phyloP scores from a whole-genome alignment of 1,140 invertebrate species.

The Drosophila guanche region DNA sequence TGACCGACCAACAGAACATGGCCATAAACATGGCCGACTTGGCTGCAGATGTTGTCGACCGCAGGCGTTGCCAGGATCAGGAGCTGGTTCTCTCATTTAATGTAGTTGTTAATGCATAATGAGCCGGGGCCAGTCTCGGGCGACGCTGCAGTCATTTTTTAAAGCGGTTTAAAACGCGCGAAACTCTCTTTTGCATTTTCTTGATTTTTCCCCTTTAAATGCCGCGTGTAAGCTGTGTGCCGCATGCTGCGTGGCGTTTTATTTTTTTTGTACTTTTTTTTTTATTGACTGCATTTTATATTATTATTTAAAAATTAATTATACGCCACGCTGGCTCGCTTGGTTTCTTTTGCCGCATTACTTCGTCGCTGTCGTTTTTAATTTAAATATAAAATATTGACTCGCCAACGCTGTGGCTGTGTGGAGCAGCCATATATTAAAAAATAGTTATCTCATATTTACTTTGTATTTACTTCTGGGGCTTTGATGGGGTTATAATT shows the following conservation, averaged over 20 bases:
- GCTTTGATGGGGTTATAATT: slow-evolving; percentile 20
- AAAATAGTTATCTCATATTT: slow-evolving; percentile 57
- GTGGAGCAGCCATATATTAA: slow-evolving; percentile 27
- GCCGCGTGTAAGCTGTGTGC: slow-evolving; percentile 4
- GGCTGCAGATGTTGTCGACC: slow-evolving; percentile 17
- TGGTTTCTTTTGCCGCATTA: slow-evolving; percentile 44
- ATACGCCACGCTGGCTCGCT: slow-evolving; percentile 58
- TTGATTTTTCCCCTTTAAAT: slow-evolving; percentile 26
- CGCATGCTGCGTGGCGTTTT: neutral
- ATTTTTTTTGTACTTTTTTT: slow-evolving; percentile 26
- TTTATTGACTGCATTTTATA: slow-evolving; percentile 66
- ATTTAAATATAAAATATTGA: slow-evolving; percentile 64
- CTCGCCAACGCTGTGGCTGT: slow-evolving; percentile 8
- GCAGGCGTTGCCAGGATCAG: slow-evolving; percentile 1
- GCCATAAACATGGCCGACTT: slow-evolving; percentile 15
- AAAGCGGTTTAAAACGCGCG: slow-evolving; percentile 43
- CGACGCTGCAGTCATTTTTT: slow-evolving; percentile 31
- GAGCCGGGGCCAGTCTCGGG: slow-evolving; percentile 17
- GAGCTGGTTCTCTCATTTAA: slow-evolving; percentile 28
- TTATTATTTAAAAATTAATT: slow-evolving; percentile 80
- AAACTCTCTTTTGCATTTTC: slow-evolving; percentile 15
- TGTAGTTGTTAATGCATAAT: slow-evolving; percentile 64
- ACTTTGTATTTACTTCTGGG: slow-evolving; percentile 45
- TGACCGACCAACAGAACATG: slow-evolving; percentile 17
- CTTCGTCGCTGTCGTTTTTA: slow-evolving; percentile 43